A percentile compares a stretch with the other conserved stretches of the same genome.
Conservation (phyloP, 2,113 vertebrate species). For the Ascaphus truei region DNA sequence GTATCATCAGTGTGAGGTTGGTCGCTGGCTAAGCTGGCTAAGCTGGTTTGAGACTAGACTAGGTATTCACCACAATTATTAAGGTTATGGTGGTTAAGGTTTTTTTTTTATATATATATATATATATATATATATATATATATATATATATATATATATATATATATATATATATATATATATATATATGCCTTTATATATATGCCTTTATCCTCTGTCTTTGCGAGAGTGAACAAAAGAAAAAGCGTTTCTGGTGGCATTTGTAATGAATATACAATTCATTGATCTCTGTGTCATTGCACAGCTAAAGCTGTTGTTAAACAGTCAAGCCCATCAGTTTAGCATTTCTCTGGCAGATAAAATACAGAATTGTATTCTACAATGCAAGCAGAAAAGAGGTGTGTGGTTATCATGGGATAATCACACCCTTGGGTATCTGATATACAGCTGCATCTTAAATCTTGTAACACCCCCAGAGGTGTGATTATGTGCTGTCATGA, state of each 20-base stretch:
- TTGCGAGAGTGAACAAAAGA: not conserved
- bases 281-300: not conserved
- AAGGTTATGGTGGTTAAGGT: too few species aligned
- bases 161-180: too few species aligned
- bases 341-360: slow-evolving; percentile 3
- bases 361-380: not conserved
- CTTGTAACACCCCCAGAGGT: slow-evolving; percentile 46
- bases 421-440: slow-evolving; percentile 36
- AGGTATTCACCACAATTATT: too few species aligned
- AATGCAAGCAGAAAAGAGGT: not conserved
- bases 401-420: slow-evolving; percentile 41
- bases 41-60: too few species aligned
- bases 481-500: slow-evolving; percentile 52
- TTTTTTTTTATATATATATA: too few species aligned
- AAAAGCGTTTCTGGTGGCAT: not conserved
- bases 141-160: too few species aligned
- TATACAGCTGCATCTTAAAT: slow-evolving; percentile 47
- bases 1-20: too few species aligned
- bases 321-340: not conserved
- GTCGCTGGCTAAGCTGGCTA: too few species aligned
- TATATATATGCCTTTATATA: too few species aligned
- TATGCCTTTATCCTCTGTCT: not conserved
- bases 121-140: too few species aligned
- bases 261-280: not conserved
- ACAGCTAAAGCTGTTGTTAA: not conserved